Base-by-base conservation (phyloP, 2,888 invertebrate species). In the Drosophila putrida region DNA sequence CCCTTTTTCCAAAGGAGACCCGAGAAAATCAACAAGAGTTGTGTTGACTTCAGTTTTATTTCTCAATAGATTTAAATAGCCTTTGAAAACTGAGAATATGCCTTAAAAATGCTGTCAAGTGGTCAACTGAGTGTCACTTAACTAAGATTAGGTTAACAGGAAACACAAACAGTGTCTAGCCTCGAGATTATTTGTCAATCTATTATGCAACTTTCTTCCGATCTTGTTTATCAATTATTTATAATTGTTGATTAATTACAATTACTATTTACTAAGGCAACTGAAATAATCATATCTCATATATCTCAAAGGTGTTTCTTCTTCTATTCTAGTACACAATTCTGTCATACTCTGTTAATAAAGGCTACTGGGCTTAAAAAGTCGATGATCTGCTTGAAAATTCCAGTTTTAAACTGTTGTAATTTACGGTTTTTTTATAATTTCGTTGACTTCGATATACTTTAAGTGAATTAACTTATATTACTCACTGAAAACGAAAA, bases 1-100 rank as follows among this genome's bases (percentile, higher is more conserved):
- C 78, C 74, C 55, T 55, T 59, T 51, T 59, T 72, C 49, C 31
- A 64, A 49, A 55, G 49, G 62, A 61, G 79, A 47, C 36, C 15
- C 36, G 9, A 36, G 6, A 20, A 64, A 58, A n/a, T 50, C 10
- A 43, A 46, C 39, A 31, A 15, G n/a, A 15, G 43, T 11, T 11
- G 4, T 15, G 8, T n/a, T 54, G 9, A 8, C 3, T 27, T 27
- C 27, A 9, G 43, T 57, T 59, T 13, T 5, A 6, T 15, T n/a
- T 25, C 28, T 36, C 49, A 35, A 43, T 54, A 15, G 27, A 35
- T 39, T 27, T 50, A 36, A 51, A 51, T 35, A 54, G 27, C 49
- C 43, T 49, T 47, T 39, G 28, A 49, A 28, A 46, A 28, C 13
- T 39, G 59, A 47, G 38, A 35, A 58, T 39, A 25, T 36, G 27